Evolutionary conservation across 2,797 vertebrate species (phyloP), one percentile per base, ranked within the genome.

Genomic region (Schizopygopsis pylzovi): DNA sequence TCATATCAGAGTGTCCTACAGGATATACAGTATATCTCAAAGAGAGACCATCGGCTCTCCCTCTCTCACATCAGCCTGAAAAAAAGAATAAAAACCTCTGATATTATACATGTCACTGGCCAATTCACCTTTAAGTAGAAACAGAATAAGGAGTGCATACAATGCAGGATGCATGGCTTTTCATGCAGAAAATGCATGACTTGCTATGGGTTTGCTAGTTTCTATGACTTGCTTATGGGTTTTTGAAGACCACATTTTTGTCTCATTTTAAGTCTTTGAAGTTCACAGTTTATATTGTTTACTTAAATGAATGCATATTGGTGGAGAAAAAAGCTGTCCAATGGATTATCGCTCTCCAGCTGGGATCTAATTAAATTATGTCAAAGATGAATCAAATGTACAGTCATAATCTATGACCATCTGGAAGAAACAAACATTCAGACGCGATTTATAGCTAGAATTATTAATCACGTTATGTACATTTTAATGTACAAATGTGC

Each of bases 191-290:
- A 11, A 39, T 13, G 9, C 28, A 56, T 39, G 25, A 28, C 25
- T 37, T 5, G 28, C 49, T 12, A 7, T 54, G 28, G 49, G 28
- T 22, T 56, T 56, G n/a, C n/a, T n/a, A n/a, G n/a, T n/a, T n/a
- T n/a, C n/a, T 56, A 20, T 49, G 71, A 49, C 5, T 37, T 5
- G 28, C 49, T 37, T 12, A 7, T 54, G 28, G 49, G 28, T 22
- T 56, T 56, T 39, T 77, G 20, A 56, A 56, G 49, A 78, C 33
- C 11, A 78, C 33, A 59, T 41, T 78, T 59, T 78, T 33, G 72
- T 28, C 15, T 78, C 13, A 43, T 43, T 76, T 54, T 37, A 54
- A 54, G 49, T 54, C 39, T 7, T 15, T 43, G 13, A 37, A 37
- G 28, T 56, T 39, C 49, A 56, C 25, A 39, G 7, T 33, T 65